Evolutionary conservation across 2,113 vertebrate genomes (phyloP).

Genomic region (Lasiurus cinereus): DNA sequence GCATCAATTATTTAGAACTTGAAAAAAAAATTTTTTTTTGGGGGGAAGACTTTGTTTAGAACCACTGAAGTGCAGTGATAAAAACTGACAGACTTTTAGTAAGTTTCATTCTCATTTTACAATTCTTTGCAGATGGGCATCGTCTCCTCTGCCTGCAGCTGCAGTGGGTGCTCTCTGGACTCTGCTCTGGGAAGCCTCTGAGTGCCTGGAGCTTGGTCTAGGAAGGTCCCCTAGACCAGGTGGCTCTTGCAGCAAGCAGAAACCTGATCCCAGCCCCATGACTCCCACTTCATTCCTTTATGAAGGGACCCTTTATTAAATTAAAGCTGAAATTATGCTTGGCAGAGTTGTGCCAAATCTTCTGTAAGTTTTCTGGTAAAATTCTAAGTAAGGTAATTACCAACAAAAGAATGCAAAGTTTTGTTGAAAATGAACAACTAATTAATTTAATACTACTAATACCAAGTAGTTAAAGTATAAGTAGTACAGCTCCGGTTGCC

Average conservation of each 20-base stretch:
- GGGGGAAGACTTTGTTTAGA: neutral
- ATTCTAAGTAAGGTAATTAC: constrained; percentile 10
- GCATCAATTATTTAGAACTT: neutral
- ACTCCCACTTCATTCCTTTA: neutral
- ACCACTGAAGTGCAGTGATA: neutral
- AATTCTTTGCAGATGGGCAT: neutral
- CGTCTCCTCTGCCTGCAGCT: neutral
- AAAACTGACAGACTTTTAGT: neutral
- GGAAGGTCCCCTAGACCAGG: neutral
- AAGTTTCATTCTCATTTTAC: neutral
- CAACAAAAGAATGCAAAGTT: neutral
- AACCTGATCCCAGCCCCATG: neutral
- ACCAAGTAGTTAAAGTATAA: neutral
- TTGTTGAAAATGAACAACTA: neutral
- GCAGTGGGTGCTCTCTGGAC: neutral
- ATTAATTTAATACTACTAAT: neutral
- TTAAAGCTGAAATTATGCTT: neutral
- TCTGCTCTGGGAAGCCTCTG: neutral
- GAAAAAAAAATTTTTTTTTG: neutral
- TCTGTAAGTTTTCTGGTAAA: neutral
- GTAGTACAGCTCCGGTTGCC: too few species aligned
- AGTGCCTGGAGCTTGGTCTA: neutral
- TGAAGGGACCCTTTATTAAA: neutral
- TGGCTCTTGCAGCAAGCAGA: neutral
- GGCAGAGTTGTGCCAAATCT: neutral